Evolutionary conservation across 2,113 vertebrate species (phyloP).

Genomic region (Paramormyrops kingsleyae): DNA sequence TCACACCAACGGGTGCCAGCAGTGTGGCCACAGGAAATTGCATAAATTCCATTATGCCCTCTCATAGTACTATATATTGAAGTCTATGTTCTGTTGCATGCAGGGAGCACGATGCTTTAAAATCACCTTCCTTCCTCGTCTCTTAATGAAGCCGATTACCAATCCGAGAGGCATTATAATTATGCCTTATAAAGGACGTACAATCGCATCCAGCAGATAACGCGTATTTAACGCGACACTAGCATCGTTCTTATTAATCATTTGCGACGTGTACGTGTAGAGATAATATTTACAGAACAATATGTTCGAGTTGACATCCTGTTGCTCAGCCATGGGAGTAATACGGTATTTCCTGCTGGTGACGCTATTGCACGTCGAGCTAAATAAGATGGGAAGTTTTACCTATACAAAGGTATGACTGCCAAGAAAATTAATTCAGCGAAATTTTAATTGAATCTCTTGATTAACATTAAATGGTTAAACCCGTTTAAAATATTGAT

Average conservation of each 20-base stretch:
- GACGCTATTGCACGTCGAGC: not conserved
- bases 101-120: not conserved
- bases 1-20: not conserved
- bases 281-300: slow-evolving; percentile 11
- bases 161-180: not conserved
- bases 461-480: not conserved
- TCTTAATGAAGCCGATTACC: not conserved
- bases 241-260: not conserved
- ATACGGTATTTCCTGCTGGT: slow-evolving; percentile 15
- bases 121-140: not conserved
- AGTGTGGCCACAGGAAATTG: not conserved
- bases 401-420: not conserved
- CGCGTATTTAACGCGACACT: not conserved
- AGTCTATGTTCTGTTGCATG: not conserved
- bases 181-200: not conserved
- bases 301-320: slow-evolving; percentile 3
- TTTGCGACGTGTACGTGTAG: not conserved
- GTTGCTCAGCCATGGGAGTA: slow-evolving; percentile 3
- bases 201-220: not conserved
- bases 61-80: not conserved
- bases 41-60: not conserved
- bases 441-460: not conserved
- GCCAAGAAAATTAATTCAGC: not conserved
- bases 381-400: not conserved
- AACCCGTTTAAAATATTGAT: not conserved